These are phyloP conservation scores for Melipona bicolor DNA, from an alignment of 2,888 invertebrate species.

Conservation along the genomic window DNA sequence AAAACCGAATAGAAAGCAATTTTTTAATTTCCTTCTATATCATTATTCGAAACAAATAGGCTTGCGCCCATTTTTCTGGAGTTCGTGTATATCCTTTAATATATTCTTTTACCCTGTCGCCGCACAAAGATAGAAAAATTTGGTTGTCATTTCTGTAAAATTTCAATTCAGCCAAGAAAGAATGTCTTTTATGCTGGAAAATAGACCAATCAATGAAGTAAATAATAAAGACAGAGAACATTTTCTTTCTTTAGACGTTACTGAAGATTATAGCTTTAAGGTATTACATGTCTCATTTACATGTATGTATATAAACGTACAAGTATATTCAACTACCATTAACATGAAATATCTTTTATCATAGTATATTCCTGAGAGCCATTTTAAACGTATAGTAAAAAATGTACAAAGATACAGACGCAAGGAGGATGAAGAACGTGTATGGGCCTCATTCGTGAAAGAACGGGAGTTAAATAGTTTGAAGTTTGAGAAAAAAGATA, in stretches of 20 bases:
- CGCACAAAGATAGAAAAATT: slow-evolving; percentile 23
- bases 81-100: slow-evolving; percentile 30
- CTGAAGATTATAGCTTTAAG: slow-evolving; percentile 88
- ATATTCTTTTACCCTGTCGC: slow-evolving; percentile 25
- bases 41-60: slow-evolving; percentile 28
- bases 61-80: slow-evolving; percentile 30
- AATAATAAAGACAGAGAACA: slow-evolving; percentile 71
- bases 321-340: not conserved
- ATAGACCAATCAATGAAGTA: slow-evolving; percentile 61
- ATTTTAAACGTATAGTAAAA: slow-evolving; percentile 78
- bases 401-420: slow-evolving; percentile 76
- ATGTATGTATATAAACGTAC: not conserved
- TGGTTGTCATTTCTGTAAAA: not conserved
- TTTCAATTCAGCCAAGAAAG: slow-evolving; percentile 45
- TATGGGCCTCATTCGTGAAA: slow-evolving; percentile 75
- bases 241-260: slow-evolving; percentile 80
- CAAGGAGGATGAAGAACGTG: slow-evolving; percentile 75
- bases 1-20: slow-evolving; percentile 31
- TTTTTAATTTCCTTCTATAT: slow-evolving; percentile 37
- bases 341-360: slow-evolving; percentile 29
- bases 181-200: slow-evolving; percentile 53
- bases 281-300: slow-evolving; percentile 82
- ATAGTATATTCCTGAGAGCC: slow-evolving; percentile 78
- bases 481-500: slow-evolving; percentile 18
- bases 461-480: slow-evolving; percentile 64